phyloP scores from a whole-genome alignment of 2,797 vertebrate species.

The Gouania willdenowi region DNA sequence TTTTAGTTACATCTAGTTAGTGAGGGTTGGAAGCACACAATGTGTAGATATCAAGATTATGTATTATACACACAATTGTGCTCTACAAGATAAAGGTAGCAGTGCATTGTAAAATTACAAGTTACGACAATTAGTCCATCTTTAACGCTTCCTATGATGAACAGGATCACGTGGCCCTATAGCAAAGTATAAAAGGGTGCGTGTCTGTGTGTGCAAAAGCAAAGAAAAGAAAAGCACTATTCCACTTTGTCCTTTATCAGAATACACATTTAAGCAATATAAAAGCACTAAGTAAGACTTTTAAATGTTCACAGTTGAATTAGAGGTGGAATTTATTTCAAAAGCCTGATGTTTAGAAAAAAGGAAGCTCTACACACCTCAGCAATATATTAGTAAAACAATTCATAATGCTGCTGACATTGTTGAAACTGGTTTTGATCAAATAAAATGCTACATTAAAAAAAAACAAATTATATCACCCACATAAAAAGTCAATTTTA shows the following conservation, averaged over 20 bases:
- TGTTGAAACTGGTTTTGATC: too few species aligned
- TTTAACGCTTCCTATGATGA: too few species aligned
- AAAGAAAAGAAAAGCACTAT: slow-evolving; percentile 13
- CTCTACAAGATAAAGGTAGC: slow-evolving; percentile 42
- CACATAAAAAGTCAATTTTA: too few species aligned
- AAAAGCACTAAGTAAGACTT: slow-evolving; percentile 34
- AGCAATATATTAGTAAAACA: too few species aligned
- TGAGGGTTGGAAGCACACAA: slow-evolving; percentile 51
- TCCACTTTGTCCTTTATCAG: slow-evolving; percentile 9
- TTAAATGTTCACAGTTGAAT: slow-evolving; percentile 25
- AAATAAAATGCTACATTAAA: too few species aligned
- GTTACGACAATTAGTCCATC: too few species aligned
- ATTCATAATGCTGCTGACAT: too few species aligned
- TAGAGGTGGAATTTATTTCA: slow-evolving; percentile 30
- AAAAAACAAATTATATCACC: too few species aligned
- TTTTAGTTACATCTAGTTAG: slow-evolving; percentile 59
- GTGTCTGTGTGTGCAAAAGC: slow-evolving; percentile 20
- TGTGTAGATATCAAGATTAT: slow-evolving; percentile 53
- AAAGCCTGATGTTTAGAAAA: slow-evolving; percentile 5
- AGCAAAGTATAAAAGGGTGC: too few species aligned
- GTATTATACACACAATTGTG: slow-evolving; percentile 47
- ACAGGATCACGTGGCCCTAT: too few species aligned
- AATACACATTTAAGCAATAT: slow-evolving; percentile 37
- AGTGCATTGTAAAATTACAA: slow-evolving; percentile 41
- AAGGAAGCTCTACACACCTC: not conserved